Conservation (phyloP, 2,888 invertebrate genomes). For the Pollenia labialis region DNA sequence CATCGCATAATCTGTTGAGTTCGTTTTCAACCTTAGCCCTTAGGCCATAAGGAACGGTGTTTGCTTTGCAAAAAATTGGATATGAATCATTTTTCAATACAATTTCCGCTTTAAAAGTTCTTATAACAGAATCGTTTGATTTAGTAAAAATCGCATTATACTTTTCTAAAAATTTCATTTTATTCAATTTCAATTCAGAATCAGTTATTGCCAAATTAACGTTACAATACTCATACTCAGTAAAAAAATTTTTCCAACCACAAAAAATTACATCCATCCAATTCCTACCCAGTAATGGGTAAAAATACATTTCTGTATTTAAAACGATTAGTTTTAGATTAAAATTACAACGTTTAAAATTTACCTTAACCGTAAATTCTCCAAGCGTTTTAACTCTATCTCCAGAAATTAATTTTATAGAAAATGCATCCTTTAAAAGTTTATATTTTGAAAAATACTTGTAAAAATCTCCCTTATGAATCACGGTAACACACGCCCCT, state of each 20-base stretch:
- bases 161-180: no score
- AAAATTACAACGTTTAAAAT: constrained; percentile 4
- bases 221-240: no score
- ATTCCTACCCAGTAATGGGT: constrained; percentile 47
- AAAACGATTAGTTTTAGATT: constrained; percentile 52
- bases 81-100: no score
- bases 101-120: no score
- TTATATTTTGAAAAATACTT: constrained; percentile 42
- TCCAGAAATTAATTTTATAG: constrained; percentile 49
- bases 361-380: constrained; percentile 5
- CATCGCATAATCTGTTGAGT: no score
- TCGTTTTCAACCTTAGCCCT: no score
- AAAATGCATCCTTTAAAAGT: neutral
- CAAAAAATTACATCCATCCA: constrained; percentile 53
- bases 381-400: constrained; percentile 49
- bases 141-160: no score
- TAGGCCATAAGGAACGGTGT: no score
- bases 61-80: no score
- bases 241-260: constrained; percentile 29
- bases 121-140: no score
- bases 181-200: no score
- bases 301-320: constrained; percentile 42
- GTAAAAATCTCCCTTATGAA: constrained; percentile 40
- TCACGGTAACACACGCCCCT: neutral
- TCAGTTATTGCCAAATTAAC: no score